Percentiles rank a stretch among this genome's conserved stretches.
Conservation (phyloP, 2,113 vertebrate species). For the Benitochromis conjunctus region DNA sequence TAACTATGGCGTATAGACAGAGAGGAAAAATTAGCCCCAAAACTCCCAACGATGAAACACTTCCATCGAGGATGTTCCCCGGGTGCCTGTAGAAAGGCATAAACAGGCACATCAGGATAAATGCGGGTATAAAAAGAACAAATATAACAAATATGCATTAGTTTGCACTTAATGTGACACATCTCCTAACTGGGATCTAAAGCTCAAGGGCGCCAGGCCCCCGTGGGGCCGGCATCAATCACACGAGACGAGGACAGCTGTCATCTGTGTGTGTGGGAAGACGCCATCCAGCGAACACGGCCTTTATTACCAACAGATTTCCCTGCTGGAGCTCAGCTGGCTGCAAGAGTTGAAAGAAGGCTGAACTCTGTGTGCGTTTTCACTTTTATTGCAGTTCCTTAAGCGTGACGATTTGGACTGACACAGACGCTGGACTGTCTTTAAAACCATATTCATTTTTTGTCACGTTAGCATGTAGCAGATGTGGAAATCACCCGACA, state of each 20-base stretch:
- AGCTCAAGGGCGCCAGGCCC: slow-evolving; percentile 7
- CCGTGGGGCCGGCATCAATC: slow-evolving; percentile 29
- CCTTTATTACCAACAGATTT: slow-evolving; percentile 37
- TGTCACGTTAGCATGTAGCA: neutral
- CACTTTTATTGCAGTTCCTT: neutral
- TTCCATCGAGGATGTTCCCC: neutral
- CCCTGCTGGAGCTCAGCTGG: slow-evolving; percentile 4
- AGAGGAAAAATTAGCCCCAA: neutral
- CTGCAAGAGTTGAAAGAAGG: neutral
- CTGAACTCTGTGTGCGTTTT: neutral
- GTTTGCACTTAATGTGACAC: slow-evolving; percentile 16
- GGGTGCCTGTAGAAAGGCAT: neutral
- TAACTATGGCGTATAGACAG: neutral
- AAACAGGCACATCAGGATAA: neutral
- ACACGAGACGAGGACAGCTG: slow-evolving; percentile 32
- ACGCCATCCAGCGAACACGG: slow-evolving; percentile 2
- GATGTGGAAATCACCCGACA: accelerated
- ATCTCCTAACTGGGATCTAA: slow-evolving; percentile 39
- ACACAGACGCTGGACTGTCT: neutral
- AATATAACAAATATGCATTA: slow-evolving; percentile 27
- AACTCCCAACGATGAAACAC: neutral
- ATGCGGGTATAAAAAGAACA: neutral
- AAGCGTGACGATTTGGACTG: neutral
- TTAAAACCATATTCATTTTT: neutral
- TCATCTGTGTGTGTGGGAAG: slow-evolving; percentile 18